Conservation (phyloP, 2,797 vertebrate genomes). For the Leptoclinus maculatus region DNA sequence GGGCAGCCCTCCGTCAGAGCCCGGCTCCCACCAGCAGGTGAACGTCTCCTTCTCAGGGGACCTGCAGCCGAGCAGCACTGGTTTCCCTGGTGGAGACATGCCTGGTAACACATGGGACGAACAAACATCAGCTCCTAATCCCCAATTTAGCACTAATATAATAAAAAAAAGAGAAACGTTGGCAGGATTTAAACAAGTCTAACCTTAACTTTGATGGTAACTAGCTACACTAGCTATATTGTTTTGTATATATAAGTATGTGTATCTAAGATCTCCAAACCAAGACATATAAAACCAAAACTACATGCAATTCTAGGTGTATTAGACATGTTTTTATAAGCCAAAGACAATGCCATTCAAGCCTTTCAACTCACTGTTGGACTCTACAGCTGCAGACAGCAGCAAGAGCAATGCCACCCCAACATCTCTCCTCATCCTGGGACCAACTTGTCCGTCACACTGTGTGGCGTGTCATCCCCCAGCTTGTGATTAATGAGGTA, state of each 20-base stretch:
- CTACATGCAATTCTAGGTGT: not conserved
- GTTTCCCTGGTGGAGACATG: constrained; percentile 84
- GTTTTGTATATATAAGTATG: not conserved
- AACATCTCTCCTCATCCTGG: constrained; percentile 62
- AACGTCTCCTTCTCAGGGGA: constrained; percentile 94
- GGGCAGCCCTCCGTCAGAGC: constrained; percentile 86
- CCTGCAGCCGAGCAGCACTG: constrained; percentile 84
- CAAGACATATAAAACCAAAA: not conserved
- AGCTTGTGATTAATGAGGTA: constrained; percentile 20
- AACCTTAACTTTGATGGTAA: not conserved
- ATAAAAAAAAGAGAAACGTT: not conserved
- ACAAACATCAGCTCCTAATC: constrained; percentile 35
- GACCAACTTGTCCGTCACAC: constrained; percentile 7
- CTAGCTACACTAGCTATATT: not conserved
- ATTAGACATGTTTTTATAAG: not conserved
- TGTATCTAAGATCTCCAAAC: not conserved
- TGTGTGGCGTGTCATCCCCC: constrained; percentile 27
- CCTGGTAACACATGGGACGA: constrained; percentile 65
- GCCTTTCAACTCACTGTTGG: constrained; percentile 65
- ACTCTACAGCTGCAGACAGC: constrained; percentile 55
- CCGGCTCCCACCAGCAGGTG: constrained; percentile 93
- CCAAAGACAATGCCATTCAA: not conserved
- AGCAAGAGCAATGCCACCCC: constrained; percentile 53
- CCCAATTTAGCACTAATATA: not conserved
- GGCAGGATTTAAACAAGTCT: not conserved